Evolutionary conservation across 1,140 invertebrate species (phyloP).

Genomic region (Telenomus remus): DNA sequence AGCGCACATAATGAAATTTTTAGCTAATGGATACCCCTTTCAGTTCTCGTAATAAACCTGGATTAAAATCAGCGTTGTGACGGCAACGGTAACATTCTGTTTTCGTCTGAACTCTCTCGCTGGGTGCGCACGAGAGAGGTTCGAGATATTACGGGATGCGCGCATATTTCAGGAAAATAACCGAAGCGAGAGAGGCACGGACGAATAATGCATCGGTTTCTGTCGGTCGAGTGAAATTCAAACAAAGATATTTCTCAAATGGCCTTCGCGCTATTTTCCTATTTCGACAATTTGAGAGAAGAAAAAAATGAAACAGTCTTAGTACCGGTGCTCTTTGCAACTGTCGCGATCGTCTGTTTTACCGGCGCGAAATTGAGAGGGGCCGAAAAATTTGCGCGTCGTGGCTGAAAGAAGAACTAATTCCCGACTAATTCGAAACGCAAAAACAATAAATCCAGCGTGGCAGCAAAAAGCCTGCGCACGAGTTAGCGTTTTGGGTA

Average conservation of each 20-base stretch:
- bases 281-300: too few species aligned
- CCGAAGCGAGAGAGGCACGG: slow-evolving; percentile 5
- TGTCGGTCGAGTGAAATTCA: too few species aligned
- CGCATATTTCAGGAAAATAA: slow-evolving; percentile 55
- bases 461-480: slow-evolving; percentile 39
- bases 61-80: slow-evolving; percentile 62
- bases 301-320: too few species aligned
- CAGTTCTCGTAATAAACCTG: neutral
- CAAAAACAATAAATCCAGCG: slow-evolving; percentile 30
- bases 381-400: neutral
- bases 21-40: slow-evolving; percentile 1
- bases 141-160: slow-evolving; percentile 55
- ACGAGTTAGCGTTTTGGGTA: neutral
- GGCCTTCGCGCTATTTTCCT: too few species aligned
- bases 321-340: too few species aligned
- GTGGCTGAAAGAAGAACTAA: slow-evolving; percentile 18
- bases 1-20: slow-evolving; percentile 1
- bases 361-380: too few species aligned
- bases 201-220: neutral
- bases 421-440: slow-evolving; percentile 25
- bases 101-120: slow-evolving; percentile 38
- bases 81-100: slow-evolving; percentile 52
- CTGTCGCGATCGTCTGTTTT: too few species aligned
- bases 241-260: too few species aligned
- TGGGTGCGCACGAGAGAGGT: slow-evolving; percentile 32